These are phyloP conservation scores for Clamator glandarius DNA, from an alignment of 2,797 vertebrate species.

Conservation along the genomic window DNA sequence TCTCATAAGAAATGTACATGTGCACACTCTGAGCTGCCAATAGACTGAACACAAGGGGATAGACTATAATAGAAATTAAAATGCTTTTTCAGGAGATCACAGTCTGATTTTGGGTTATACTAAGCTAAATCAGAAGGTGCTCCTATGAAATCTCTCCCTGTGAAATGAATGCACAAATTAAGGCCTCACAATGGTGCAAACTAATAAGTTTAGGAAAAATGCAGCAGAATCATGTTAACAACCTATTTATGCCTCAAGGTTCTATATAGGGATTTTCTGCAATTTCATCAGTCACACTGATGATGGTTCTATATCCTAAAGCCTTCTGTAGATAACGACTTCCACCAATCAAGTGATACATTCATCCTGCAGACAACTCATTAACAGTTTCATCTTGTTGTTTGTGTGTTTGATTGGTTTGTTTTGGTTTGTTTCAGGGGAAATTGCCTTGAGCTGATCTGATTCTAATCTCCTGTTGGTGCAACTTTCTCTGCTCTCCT, in stretches of 20 bases:
- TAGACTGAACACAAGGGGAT: neutral
- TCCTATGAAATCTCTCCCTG: neutral
- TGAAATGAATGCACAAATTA: neutral
- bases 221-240: neutral
- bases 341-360: neutral
- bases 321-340: neutral
- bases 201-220: neutral
- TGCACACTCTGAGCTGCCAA: slow-evolving; percentile 48
- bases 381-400: neutral
- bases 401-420: neutral
- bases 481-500: neutral
- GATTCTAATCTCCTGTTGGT: neutral
- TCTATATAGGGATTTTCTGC: neutral
- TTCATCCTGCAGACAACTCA: neutral
- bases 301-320: neutral
- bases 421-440: neutral
- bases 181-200: rapidly evolving
- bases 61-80: neutral
- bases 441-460: neutral
- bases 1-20: slow-evolving; percentile 3
- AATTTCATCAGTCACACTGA: neutral
- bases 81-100: neutral
- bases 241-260: neutral
- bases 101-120: neutral
- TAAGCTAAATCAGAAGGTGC: neutral